phyloP scores from a whole-genome alignment of 2,797 vertebrate genomes.

The Eulemur coronatus region DNA sequence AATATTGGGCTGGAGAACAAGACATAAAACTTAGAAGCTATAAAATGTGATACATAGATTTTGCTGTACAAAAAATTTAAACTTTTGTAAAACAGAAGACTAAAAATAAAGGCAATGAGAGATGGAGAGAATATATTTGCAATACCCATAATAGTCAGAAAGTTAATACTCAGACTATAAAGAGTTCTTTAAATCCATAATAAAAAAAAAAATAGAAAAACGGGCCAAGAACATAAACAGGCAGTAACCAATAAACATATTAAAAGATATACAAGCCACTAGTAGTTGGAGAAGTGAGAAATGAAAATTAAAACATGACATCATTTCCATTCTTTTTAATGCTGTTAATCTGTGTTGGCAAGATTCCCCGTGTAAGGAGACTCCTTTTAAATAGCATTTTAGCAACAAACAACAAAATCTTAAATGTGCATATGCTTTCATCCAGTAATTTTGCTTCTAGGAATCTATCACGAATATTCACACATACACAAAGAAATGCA shows the following conservation, averaged over 20 bases:
- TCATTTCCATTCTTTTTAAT: not conserved
- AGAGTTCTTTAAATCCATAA: not conserved
- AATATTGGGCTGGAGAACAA: not conserved
- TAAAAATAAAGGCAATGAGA: not conserved
- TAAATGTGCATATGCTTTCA: not conserved
- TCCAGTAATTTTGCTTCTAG: not conserved
- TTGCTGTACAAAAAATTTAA: not conserved
- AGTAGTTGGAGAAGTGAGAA: not conserved
- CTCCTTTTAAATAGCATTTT: not conserved
- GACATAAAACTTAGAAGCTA: not conserved
- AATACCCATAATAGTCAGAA: not conserved
- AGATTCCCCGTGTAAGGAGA: not conserved
- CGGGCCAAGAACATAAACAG: not conserved
- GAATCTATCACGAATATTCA: not conserved
- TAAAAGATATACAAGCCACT: not conserved
- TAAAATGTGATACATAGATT: not conserved
- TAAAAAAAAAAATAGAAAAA: conserved; percentile 7
- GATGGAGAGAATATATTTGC: not conserved
- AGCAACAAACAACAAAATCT: not conserved
- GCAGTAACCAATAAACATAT: not conserved
- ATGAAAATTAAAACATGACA: not conserved
- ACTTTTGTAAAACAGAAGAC: not conserved
- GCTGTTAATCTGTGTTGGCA: not conserved
- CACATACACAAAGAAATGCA: not conserved
- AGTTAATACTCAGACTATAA: not conserved